These are phyloP conservation scores for Stichopus chloronotus DNA, from an alignment of 35 echinoderm and acorn worm species.

Conservation along the genomic window DNA sequence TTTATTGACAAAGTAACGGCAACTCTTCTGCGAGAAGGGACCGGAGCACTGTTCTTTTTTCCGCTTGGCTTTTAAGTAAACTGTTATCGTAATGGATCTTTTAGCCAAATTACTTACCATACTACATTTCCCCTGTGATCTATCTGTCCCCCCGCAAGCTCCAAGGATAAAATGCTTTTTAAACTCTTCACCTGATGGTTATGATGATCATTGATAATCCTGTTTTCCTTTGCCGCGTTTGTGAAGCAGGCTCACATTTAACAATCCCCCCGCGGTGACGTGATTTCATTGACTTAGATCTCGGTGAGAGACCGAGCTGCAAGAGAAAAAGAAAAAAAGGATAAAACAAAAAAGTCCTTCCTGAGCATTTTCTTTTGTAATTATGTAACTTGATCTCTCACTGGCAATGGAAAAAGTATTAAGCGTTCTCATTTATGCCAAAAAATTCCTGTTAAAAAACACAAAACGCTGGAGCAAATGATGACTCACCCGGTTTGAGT, in stretches of 20 bases:
- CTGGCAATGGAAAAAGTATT: constrained; percentile 42
- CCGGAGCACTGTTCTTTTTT: not conserved
- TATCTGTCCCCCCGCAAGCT: constrained; percentile 32
- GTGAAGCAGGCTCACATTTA: not conserved
- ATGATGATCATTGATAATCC: constrained; percentile 50
- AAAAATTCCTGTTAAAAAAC: not conserved
- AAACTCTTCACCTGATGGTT: not conserved
- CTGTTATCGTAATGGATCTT: constrained; percentile 52
- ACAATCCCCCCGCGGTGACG: constrained; percentile 11
- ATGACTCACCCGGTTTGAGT: not conserved
- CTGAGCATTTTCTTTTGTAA: not conserved
- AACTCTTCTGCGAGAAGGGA: not conserved
- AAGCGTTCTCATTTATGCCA: constrained; percentile 26
- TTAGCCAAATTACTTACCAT: constrained; percentile 52
- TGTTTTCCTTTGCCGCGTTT: not conserved
- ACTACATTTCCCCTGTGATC: constrained; percentile 43
- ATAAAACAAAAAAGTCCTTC: too few species aligned
- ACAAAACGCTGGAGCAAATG: not conserved
- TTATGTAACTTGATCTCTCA: constrained; percentile 45
- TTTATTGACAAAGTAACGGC: constrained; percentile 6
- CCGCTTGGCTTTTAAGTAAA: constrained; percentile 11
- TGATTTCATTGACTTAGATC: constrained; percentile 43
- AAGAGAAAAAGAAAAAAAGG: not conserved
- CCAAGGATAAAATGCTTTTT: constrained; percentile 37
- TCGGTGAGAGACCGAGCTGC: not conserved